Conservation (phyloP, 1,140 invertebrate species). For the Octopus sinensis region DNA sequence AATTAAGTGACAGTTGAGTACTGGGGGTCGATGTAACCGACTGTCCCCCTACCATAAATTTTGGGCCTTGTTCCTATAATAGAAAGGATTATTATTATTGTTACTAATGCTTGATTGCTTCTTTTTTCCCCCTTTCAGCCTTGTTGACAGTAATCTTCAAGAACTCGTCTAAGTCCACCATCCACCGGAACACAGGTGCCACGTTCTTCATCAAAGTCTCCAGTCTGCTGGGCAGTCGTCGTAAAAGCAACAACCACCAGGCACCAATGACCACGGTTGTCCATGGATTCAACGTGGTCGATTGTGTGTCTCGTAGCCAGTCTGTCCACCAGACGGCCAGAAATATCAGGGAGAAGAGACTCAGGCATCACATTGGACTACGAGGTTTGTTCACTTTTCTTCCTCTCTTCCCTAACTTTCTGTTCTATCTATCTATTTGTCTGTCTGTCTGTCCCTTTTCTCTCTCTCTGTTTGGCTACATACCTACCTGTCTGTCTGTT, state of each 20-base stretch:
- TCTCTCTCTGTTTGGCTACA: too few species aligned
- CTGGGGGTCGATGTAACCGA: too few species aligned
- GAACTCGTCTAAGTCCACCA: slow-evolving; percentile 27
- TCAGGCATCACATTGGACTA: slow-evolving; percentile 47
- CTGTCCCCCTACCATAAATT: too few species aligned
- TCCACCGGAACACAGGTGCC: slow-evolving; percentile 32
- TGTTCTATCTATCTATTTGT: too few species aligned
- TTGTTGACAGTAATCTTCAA: slow-evolving; percentile 45
- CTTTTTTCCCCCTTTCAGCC: slow-evolving; percentile 26
- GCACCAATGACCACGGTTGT: background rate
- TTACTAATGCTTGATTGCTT: too few species aligned
- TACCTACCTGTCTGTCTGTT: too few species aligned
- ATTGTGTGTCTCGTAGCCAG: background rate
- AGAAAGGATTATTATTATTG: too few species aligned
- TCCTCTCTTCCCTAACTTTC: too few species aligned
- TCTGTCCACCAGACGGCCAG: slow-evolving; percentile 15
- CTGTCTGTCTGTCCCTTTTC: too few species aligned
- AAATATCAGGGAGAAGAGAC: slow-evolving; percentile 37
- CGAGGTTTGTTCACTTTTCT: slow-evolving; percentile 33
- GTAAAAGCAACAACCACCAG: background rate
- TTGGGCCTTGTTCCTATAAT: too few species aligned
- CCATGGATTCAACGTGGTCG: background rate
- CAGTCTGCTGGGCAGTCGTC: background rate
- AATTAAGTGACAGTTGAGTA: too few species aligned
- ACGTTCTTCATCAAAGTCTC: slow-evolving; percentile 33